phyloP scores from a whole-genome alignment of 2,797 vertebrate genomes.

The Brotula barbata region DNA sequence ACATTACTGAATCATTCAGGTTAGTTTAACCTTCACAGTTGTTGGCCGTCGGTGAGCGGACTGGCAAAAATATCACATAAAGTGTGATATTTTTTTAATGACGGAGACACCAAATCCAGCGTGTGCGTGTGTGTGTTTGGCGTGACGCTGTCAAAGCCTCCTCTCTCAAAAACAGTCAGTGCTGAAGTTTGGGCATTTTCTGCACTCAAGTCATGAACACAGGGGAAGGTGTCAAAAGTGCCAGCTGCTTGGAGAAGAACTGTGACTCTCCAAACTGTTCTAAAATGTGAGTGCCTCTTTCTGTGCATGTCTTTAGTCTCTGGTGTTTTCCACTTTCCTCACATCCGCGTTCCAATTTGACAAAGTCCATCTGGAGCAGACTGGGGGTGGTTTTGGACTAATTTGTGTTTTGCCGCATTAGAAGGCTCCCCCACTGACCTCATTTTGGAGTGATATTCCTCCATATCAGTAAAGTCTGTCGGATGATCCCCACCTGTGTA shows the following conservation, averaged over 20 bases:
- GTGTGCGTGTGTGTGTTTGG: conserved; percentile 28
- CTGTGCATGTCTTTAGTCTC: conserved; percentile 34
- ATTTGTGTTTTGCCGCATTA: conserved; percentile 21
- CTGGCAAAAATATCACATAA: conserved; percentile 3
- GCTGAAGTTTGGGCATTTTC: conserved; percentile 52
- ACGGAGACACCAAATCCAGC: conserved; percentile 20
- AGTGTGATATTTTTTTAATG: conserved; percentile 47
- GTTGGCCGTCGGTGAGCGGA: background rate
- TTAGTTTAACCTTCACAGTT: too few relatives aligned
- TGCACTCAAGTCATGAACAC: conserved; percentile 56
- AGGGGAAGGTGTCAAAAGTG: conserved; percentile 61
- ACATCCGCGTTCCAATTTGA: conserved; percentile 23
- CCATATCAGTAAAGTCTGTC: conserved; percentile 26
- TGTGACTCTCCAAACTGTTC: conserved; percentile 40
- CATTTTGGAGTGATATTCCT: conserved; percentile 26
- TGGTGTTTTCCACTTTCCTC: conserved; percentile 24
- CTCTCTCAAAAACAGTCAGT: conserved; percentile 43
- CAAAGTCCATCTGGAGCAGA: conserved; percentile 35
- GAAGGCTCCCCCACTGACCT: conserved; percentile 11
- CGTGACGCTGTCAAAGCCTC: conserved; percentile 42
- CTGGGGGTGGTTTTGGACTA: conserved; percentile 2
- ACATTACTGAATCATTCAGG: too few relatives aligned
- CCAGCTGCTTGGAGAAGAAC: conserved; percentile 52
- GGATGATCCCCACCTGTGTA: conserved; percentile 14
- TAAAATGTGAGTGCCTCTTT: conserved; percentile 20